A percentile compares a stretch with the other conserved stretches of the same genome.
Conservation (phyloP, 2,113 vertebrate species). For the Xyrauchen texanus region DNA sequence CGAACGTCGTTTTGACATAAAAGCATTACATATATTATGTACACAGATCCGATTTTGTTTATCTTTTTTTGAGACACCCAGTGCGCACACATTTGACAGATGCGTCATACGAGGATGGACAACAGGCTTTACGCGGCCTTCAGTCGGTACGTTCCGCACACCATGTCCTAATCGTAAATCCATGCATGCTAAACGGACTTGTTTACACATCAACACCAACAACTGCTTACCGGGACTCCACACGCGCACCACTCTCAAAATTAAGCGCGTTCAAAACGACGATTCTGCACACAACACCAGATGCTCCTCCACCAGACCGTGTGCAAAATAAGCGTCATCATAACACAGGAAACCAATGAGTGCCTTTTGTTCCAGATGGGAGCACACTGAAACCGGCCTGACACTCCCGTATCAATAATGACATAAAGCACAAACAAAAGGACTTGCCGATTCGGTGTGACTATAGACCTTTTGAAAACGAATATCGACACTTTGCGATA, state of each 20-base stretch:
- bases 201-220: neutral
- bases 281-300: constrained; percentile 35
- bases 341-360: constrained; percentile 92
- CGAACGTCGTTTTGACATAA: too few relatives aligned
- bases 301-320: constrained; percentile 78
- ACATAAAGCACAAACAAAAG: neutral
- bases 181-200: neutral
- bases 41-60: too few relatives aligned
- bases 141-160: neutral
- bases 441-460: too few relatives aligned
- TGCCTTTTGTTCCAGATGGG: constrained; percentile 73
- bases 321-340: constrained; percentile 91
- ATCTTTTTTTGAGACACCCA: too few relatives aligned
- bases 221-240: constrained; percentile 23
- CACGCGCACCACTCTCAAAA: constrained; percentile 11
- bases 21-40: too few relatives aligned
- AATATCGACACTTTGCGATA: too few relatives aligned
- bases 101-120: neutral
- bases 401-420: neutral
- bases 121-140: constrained; percentile 12
- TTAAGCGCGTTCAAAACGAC: constrained; percentile 9
- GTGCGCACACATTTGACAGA: neutral
- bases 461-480: too few relatives aligned
- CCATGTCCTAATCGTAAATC: neutral
- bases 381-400: neutral